These are phyloP conservation scores for Anolis carolinensis DNA, from an alignment of 2,113 vertebrate species.

Conservation along the genomic window DNA sequence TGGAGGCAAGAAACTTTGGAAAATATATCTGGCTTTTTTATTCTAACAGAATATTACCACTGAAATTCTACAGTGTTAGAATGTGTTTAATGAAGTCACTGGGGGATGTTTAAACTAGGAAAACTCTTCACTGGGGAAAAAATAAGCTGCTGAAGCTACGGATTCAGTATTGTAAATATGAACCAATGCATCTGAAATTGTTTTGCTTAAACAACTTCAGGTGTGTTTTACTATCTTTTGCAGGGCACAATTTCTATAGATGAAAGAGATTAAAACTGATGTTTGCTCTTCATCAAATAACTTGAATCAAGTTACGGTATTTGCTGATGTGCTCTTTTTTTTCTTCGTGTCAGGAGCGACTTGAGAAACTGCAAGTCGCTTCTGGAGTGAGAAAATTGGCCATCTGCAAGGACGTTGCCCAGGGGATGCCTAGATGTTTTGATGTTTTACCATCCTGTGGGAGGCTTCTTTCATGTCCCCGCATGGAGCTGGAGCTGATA, in stretches of 20 bases:
- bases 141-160: not conserved
- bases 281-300: not conserved
- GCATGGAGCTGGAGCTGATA: no score
- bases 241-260: not conserved
- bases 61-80: constrained; percentile 43
- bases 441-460: no score
- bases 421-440: no score
- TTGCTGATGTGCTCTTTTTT: no score
- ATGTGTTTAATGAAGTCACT: constrained; percentile 51
- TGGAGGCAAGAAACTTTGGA: constrained; percentile 44
- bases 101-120: constrained; percentile 21
- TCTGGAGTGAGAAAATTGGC: no score
- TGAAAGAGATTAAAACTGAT: not conserved
- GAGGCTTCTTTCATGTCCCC: no score
- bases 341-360: no score
- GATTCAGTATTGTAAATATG: not conserved
- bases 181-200: not conserved
- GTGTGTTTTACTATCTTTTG: not conserved
- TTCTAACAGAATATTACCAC: not conserved
- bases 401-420: no score
- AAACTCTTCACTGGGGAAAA: not conserved
- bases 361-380: no score
- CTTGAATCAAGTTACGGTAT: not conserved
- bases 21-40: constrained; percentile 56
- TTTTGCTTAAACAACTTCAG: not conserved